These are phyloP conservation scores for Geotrypetes seraphini DNA, from an alignment of 2,797 vertebrate species.

Conservation along the genomic window DNA sequence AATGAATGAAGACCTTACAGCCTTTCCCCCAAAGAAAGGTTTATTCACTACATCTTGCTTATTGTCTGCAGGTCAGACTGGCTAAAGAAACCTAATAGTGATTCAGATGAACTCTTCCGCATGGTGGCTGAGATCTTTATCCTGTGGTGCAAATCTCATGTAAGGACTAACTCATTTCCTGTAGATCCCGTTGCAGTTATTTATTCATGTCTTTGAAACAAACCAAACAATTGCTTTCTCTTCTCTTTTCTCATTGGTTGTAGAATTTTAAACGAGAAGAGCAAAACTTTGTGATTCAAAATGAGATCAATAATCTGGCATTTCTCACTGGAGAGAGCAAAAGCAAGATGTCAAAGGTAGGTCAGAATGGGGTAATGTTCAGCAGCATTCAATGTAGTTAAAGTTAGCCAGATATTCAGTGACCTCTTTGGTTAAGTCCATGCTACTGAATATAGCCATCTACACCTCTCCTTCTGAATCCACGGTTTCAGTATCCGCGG, in stretches of 20 bases:
- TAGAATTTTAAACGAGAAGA: constrained; percentile 98
- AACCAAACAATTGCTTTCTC: constrained; percentile 2
- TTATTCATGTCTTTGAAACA: background rate
- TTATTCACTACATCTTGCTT: background rate
- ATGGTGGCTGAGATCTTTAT: constrained; percentile 98
- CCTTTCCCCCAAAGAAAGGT: no score
- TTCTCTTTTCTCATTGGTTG: no score
- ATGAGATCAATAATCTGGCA: constrained; percentile 97
- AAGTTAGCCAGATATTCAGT: no score
- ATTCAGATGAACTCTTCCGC: constrained; percentile 90
- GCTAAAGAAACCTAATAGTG: constrained; percentile 85
- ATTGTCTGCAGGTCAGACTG: constrained; percentile 74
- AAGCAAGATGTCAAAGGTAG: constrained; percentile 97
- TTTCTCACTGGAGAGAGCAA: constrained; percentile 96
- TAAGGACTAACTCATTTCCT: constrained; percentile 44
- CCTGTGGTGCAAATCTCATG: constrained; percentile 96
- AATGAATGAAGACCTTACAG: no score
- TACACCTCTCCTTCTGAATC: no score
- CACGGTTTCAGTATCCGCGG: no score
- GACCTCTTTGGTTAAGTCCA: no score
- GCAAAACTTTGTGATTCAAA: constrained; percentile 98
- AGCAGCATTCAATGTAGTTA: no score
- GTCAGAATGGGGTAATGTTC: no score
- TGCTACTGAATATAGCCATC: no score
- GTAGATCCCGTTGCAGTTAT: background rate